phyloP scores from a whole-genome alignment of 2,113 vertebrate genomes.

The Pandion haliaetus region DNA sequence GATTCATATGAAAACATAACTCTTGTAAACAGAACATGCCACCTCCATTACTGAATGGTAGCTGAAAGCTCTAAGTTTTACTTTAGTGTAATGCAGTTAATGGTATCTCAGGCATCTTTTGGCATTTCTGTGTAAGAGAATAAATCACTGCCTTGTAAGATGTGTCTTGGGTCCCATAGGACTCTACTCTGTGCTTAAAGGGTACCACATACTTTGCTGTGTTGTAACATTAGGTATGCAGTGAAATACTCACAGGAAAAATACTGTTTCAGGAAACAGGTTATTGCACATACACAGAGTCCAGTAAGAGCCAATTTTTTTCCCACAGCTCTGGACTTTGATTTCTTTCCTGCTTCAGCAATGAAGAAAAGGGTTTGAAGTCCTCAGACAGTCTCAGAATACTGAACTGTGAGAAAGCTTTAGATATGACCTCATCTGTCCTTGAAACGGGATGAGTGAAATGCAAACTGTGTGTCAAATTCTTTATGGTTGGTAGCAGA shows the following conservation, averaged over 20 bases:
- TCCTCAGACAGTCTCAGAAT: background rate
- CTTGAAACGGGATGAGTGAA: background rate
- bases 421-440: background rate
- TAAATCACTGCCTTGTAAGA: background rate
- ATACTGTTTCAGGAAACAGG: background rate
- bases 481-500: background rate
- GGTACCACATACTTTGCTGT: background rate
- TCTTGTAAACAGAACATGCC: background rate
- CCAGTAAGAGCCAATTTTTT: background rate
- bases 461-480: background rate
- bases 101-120: background rate
- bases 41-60: background rate
- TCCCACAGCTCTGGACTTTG: background rate
- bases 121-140: background rate
- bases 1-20: background rate
- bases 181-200: background rate
- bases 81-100: background rate
- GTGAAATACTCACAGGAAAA: background rate
- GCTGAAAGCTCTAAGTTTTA: background rate
- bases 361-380: background rate
- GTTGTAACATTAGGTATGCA: background rate
- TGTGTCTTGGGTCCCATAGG: background rate
- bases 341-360: background rate
- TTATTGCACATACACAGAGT: background rate
- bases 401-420: background rate